phyloP scores from a whole-genome alignment of 1,140 invertebrate species.

The Atopsyche davidsoni region DNA sequence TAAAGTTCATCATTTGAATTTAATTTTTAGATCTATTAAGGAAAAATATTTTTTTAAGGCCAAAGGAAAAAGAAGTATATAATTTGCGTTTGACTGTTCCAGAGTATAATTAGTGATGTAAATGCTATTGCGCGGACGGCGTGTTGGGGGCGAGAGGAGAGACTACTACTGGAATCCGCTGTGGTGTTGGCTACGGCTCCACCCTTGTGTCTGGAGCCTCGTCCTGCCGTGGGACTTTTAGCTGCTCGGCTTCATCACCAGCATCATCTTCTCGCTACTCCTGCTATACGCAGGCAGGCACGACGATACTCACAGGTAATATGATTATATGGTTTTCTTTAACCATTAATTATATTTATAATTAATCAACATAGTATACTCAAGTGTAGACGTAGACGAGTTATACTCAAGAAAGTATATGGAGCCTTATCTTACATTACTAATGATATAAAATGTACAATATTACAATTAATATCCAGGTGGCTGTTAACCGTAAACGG shows the following conservation, averaged over 20 bases:
- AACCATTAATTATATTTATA: too few relatives aligned
- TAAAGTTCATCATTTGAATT: not conserved
- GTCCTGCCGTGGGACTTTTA: constrained; percentile 68
- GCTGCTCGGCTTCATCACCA: constrained; percentile 68
- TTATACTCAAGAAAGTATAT: too few relatives aligned
- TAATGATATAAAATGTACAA: too few relatives aligned
- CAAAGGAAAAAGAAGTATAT: not conserved
- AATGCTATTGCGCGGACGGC: constrained; percentile 60
- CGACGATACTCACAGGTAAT: constrained; percentile 70
- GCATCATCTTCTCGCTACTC: constrained; percentile 66
- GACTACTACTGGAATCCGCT: constrained; percentile 72
- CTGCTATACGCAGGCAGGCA: constrained; percentile 66
- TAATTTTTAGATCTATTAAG: not conserved
- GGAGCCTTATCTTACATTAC: too few relatives aligned
- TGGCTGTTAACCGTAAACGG: constrained; percentile 76
- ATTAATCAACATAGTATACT: too few relatives aligned
- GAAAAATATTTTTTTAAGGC: not conserved
- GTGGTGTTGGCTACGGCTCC: constrained; percentile 76
- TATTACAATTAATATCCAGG: too few relatives aligned
- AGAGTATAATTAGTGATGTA: constrained; percentile 72
- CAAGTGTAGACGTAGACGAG: too few relatives aligned
- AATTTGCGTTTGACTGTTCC: constrained; percentile 23
- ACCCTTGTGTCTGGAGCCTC: constrained; percentile 80
- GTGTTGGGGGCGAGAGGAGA: constrained; percentile 72
- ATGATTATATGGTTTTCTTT: too few relatives aligned